Conservation (phyloP, 2,113 vertebrate species). For the Malurus alboscapulatus region DNA sequence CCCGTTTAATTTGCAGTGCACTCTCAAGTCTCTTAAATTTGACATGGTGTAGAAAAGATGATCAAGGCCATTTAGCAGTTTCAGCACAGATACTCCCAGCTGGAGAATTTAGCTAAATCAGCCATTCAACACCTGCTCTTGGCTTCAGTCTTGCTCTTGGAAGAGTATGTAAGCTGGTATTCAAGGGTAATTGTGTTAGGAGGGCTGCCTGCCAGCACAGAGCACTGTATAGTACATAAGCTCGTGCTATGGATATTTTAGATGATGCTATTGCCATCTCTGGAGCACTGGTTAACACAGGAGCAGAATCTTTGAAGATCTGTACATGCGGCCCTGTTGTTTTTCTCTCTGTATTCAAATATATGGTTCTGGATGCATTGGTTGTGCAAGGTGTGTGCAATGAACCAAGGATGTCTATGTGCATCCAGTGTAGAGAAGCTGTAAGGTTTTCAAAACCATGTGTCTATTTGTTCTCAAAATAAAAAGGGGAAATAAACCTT, state of each 20-base stretch:
- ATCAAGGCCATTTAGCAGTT: neutral
- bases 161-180: neutral
- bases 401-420: neutral
- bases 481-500: neutral
- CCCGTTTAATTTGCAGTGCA: neutral
- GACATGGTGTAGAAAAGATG: neutral
- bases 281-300: neutral
- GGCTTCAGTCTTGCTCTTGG: neutral
- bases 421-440: neutral
- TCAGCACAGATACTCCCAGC: neutral
- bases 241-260: neutral
- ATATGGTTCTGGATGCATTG: neutral
- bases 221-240: neutral
- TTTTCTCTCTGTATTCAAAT: neutral
- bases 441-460: neutral
- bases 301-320: neutral
- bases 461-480: neutral
- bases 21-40: neutral
- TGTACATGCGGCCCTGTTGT: accelerated
- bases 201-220: neutral
- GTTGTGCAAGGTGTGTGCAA: neutral
- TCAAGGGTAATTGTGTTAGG: neutral
- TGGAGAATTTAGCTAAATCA: neutral
- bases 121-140: neutral
- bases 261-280: neutral